These are phyloP conservation scores for Myotis pilosus DNA, from an alignment of 2,797 vertebrate species.

Conservation along the genomic window DNA sequence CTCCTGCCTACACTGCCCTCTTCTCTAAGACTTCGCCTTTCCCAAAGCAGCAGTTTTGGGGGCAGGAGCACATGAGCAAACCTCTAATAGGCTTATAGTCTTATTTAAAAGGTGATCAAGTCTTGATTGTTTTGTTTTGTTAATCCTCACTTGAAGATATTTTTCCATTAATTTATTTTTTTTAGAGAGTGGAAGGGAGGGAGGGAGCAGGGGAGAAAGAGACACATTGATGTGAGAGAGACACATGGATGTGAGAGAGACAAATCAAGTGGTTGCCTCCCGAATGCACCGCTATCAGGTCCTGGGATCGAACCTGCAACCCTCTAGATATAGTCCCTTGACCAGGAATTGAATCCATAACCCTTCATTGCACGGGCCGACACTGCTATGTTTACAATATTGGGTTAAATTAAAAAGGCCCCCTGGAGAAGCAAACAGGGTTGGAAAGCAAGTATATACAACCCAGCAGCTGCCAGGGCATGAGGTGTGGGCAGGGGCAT, in stretches of 20 bases:
- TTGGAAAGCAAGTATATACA: not conserved
- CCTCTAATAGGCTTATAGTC: not conserved
- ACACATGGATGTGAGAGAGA: no score
- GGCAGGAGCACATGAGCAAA: not conserved
- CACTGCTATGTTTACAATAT: not conserved
- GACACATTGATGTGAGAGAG: no score
- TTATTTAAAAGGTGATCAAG: not conserved
- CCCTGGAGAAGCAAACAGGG: not conserved
- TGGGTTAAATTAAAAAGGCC: not conserved
- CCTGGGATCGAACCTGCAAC: no score
- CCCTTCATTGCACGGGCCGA: no score
- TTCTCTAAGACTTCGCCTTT: not conserved
- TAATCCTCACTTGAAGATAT: no score
- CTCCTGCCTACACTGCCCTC: not conserved
- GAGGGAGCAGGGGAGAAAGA: no score
- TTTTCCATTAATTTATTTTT: no score
- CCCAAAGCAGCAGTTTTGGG: not conserved
- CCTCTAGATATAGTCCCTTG: no score
- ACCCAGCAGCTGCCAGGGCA: not conserved
- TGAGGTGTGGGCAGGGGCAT: not conserved
- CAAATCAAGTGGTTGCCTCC: no score
- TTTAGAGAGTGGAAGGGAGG: no score
- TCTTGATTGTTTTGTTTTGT: not conserved
- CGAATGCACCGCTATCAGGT: no score
- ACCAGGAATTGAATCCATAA: no score